These are phyloP conservation scores for Gambelia wislizenii DNA, from an alignment of 2,797 vertebrate genomes.

Conservation along the genomic window DNA sequence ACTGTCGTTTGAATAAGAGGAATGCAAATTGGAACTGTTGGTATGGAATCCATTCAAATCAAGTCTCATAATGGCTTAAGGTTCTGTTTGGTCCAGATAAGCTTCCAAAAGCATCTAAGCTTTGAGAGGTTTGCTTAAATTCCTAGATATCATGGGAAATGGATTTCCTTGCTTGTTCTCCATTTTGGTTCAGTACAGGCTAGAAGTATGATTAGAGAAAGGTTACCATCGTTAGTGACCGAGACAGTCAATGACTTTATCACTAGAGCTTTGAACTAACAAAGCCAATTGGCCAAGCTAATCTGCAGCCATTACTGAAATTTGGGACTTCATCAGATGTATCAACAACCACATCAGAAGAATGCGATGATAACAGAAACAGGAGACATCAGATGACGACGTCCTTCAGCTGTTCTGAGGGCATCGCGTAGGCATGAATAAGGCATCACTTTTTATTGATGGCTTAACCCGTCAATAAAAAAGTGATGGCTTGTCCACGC, in stretches of 20 bases:
- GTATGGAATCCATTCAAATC: conserved; percentile 51
- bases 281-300: too few relatives aligned
- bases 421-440: too few relatives aligned
- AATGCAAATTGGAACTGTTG: conserved; percentile 32
- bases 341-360: too few relatives aligned
- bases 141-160: conserved; percentile 32
- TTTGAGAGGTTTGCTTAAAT: conserved; percentile 55
- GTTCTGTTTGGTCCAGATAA: conserved; percentile 71
- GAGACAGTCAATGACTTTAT: neutral
- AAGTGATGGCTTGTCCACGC: too few relatives aligned
- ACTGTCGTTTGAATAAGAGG: conserved; percentile 25
- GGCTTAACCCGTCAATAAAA: too few relatives aligned
- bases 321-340: too few relatives aligned
- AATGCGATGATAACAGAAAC: too few relatives aligned
- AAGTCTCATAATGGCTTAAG: conserved; percentile 44
- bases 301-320: neutral
- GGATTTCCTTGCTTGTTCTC: neutral
- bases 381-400: too few relatives aligned
- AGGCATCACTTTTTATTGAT: too few relatives aligned
- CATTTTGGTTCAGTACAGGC: neutral
- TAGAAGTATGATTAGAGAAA: neutral
- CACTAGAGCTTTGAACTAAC: neutral
- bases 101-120: conserved; percentile 51
- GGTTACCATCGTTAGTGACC: neutral
- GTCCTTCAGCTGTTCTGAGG: too few relatives aligned